phyloP scores from a whole-genome alignment of 1,140 invertebrate genomes.

The Phortica variegata region DNA sequence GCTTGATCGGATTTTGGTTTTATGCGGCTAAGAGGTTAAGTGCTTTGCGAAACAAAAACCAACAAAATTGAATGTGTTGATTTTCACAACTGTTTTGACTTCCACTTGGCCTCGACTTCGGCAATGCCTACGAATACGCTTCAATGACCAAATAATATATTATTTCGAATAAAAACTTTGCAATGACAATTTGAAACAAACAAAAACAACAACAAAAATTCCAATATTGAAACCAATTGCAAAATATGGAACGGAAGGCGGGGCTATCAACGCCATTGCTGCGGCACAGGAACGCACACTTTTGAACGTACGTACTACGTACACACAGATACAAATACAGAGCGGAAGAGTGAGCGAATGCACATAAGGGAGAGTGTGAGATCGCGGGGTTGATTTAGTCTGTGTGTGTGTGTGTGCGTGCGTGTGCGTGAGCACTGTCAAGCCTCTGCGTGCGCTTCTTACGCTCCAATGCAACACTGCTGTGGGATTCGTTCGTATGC shows the following conservation, averaged over 20 bases:
- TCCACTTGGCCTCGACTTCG: too few relatives aligned
- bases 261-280: conserved; percentile 43
- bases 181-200: too few relatives aligned
- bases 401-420: too few relatives aligned
- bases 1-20: conserved; percentile 20
- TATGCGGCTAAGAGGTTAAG: conserved; percentile 32
- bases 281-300: not conserved
- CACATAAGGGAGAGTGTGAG: too few relatives aligned
- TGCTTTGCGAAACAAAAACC: conserved; percentile 31
- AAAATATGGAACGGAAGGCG: conserved; percentile 32
- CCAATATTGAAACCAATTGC: conserved; percentile 7
- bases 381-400: too few relatives aligned
- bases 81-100: conserved; percentile 47
- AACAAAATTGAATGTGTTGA: conserved; percentile 25
- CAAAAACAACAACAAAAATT: conserved; percentile 20
- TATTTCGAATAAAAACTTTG: too few relatives aligned
- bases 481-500: too few relatives aligned
- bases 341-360: conserved; percentile 11
- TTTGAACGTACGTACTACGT: too few relatives aligned
- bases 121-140: too few relatives aligned
- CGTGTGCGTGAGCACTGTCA: too few relatives aligned
- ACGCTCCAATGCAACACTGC: conserved; percentile 35
- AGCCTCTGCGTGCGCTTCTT: conserved; percentile 23
- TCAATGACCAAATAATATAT: too few relatives aligned
- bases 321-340: too few relatives aligned